These are phyloP conservation scores for Thermophis baileyi DNA, from an alignment of 2,113 vertebrate genomes.

Conservation along the genomic window DNA sequence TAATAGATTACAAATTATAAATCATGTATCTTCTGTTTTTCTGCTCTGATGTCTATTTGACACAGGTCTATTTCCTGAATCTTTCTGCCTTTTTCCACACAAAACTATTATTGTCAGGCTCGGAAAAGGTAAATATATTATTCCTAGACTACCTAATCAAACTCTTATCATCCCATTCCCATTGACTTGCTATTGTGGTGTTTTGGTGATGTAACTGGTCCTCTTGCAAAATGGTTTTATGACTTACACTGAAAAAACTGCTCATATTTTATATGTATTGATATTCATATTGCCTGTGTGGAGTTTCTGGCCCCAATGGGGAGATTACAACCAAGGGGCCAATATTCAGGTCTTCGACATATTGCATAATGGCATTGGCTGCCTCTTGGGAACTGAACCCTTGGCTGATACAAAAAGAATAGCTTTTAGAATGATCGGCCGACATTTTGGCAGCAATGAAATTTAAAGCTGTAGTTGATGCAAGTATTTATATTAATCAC, in stretches of 20 bases:
- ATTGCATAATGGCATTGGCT: not conserved
- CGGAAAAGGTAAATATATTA: not conserved
- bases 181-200: not conserved
- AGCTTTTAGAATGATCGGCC: not conserved
- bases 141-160: not conserved
- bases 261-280: not conserved
- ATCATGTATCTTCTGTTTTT: not conserved
- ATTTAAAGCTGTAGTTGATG: not conserved
- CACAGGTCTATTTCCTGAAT: not conserved
- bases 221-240: not conserved
- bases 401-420: not conserved
- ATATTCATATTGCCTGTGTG: not conserved
- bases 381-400: not conserved
- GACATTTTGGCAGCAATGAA: not conserved
- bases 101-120: not conserved
- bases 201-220: not conserved
- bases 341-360: not conserved
- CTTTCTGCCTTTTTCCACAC: not conserved
- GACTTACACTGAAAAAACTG: not conserved
- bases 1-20: not conserved
- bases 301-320: not conserved
- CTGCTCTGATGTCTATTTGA: not conserved
- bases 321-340: not conserved
- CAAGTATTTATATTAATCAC: not conserved
- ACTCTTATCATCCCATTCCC: not conserved